Percentiles rank a stretch among this genome's conserved stretches.
phyloP scores from a whole-genome alignment of 1,140 invertebrate species.

The Oryctes rhinoceros region DNA sequence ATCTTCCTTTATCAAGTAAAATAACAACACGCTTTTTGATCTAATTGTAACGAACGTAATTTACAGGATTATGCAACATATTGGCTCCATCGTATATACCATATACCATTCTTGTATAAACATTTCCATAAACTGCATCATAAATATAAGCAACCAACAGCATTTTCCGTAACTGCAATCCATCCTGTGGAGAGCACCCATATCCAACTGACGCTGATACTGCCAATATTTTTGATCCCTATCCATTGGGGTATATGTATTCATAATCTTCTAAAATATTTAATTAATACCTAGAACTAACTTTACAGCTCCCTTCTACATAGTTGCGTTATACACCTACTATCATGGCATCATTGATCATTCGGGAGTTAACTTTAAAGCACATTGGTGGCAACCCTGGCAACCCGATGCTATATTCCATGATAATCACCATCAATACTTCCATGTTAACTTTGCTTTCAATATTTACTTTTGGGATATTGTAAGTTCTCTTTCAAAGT shows the following conservation, averaged over 20 bases:
- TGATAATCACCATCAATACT: constrained; percentile 81
- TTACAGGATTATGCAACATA: constrained; percentile 75
- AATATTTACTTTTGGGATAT: constrained; percentile 75
- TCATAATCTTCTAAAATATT: not conserved
- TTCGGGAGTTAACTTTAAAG: constrained; percentile 78
- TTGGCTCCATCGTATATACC: constrained; percentile 73
- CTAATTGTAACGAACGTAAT: constrained; percentile 41
- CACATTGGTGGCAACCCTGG: constrained; percentile 81
- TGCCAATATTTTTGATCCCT: constrained; percentile 68
- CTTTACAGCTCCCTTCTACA: constrained; percentile 67
- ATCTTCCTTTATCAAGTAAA: constrained; percentile 71
- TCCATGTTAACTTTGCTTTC: constrained; percentile 80
- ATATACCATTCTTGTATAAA: constrained; percentile 74
- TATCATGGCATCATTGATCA: constrained; percentile 81
- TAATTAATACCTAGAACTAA: not conserved
- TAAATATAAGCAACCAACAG: constrained; percentile 78
- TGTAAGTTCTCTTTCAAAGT: constrained; percentile 59
- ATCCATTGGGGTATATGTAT: constrained; percentile 69
- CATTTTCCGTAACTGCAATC: constrained; percentile 78
- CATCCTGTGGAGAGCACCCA: constrained; percentile 74
- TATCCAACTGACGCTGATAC: constrained; percentile 67
- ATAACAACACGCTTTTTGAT: not conserved
- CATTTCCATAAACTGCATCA: constrained; percentile 79
- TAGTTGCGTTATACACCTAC: constrained; percentile 71
- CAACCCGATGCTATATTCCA: constrained; percentile 79